Evolutionary conservation across 2,797 vertebrate genomes (phyloP).

Genomic region (Manis javanica): DNA sequence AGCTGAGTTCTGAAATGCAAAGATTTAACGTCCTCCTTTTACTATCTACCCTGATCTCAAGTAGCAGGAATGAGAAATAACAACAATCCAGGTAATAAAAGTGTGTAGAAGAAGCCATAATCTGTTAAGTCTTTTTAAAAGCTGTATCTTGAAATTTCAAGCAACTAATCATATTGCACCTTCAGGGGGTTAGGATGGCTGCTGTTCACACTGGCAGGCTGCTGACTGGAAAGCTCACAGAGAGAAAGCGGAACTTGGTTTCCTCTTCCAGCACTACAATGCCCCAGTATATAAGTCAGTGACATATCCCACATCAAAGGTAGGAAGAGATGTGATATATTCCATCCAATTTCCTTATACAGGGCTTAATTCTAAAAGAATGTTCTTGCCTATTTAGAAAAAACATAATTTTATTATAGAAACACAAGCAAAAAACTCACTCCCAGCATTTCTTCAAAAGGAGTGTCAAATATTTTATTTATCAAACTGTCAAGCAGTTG

Average conservation of each 20-base stretch:
- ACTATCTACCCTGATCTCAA: neutral
- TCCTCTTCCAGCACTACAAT: neutral
- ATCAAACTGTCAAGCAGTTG: neutral
- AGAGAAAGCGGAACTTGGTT: neutral
- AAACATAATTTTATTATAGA: constrained; percentile 11
- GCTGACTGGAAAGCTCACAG: neutral
- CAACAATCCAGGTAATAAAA: neutral
- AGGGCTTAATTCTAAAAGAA: neutral
- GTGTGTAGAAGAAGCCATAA: neutral
- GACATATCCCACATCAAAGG: neutral
- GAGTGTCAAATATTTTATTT: neutral
- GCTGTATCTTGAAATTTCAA: neutral
- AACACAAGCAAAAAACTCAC: neutral
- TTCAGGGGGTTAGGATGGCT: neutral
- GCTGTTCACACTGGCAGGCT: neutral
- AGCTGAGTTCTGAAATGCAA: neutral
- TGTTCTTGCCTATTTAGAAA: neutral
- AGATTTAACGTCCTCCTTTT: neutral
- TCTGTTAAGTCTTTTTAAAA: neutral
- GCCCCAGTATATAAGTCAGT: neutral
- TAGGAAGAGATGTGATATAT: neutral
- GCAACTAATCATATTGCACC: neutral
- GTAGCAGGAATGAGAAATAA: neutral
- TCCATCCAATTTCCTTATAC: neutral
- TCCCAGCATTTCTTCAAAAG: neutral